A percentile compares a stretch with the other conserved stretches of the same genome.
Conservation (phyloP, 2,797 vertebrate species). For the Xiphorhynchus erythropygius region DNA sequence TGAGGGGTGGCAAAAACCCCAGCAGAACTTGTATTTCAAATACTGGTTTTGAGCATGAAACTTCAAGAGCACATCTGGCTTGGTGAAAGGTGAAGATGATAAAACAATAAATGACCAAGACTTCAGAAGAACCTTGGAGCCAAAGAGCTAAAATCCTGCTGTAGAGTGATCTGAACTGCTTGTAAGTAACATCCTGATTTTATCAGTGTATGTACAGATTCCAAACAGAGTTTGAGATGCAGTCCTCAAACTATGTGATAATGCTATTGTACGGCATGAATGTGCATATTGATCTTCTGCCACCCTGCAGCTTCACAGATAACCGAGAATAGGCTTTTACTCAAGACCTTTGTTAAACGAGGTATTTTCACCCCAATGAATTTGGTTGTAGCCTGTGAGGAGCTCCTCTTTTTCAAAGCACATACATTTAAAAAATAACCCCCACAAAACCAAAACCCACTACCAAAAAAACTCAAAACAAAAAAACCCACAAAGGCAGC, state of each 20-base stretch:
- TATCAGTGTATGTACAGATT: background rate
- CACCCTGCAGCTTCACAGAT: background rate
- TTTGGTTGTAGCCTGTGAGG: background rate
- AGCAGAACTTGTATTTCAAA: background rate
- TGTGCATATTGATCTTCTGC: background rate
- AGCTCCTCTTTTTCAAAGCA: background rate
- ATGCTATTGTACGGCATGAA: background rate
- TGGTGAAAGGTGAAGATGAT: background rate
- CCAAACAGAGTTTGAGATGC: background rate
- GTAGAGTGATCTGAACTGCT: background rate
- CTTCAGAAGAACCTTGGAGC: background rate
- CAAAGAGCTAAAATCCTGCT: background rate
- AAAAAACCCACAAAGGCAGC: background rate
- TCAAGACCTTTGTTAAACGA: background rate
- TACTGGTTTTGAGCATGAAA: background rate
- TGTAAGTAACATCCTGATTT: background rate
- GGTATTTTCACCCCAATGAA: background rate
- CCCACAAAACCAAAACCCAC: rapidly evolving
- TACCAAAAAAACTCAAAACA: rapidly evolving
- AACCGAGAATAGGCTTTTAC: background rate
- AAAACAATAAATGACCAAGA: background rate
- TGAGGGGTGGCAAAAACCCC: background rate
- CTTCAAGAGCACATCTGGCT: background rate
- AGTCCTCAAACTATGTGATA: background rate
- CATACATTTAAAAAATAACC: background rate